phyloP scores from a whole-genome alignment of 2,113 vertebrate species.

The Osmerus eperlanus region DNA sequence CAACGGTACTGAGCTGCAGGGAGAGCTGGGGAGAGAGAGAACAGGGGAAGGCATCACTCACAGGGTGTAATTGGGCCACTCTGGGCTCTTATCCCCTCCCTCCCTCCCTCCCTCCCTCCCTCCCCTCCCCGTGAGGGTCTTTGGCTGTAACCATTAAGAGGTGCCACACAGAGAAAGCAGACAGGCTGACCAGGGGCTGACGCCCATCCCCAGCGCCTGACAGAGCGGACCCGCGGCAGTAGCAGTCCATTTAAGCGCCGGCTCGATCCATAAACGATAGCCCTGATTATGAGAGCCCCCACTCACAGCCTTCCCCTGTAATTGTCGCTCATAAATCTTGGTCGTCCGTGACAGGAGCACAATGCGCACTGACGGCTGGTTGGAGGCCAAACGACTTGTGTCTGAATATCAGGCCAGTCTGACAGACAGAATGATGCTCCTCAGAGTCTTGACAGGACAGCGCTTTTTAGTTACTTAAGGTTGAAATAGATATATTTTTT shows the following conservation, averaged over 20 bases:
- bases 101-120: slow-evolving; percentile 57
- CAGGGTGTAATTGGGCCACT: slow-evolving; percentile 82
- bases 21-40: slow-evolving; percentile 30
- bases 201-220: slow-evolving; percentile 83
- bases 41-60: slow-evolving; percentile 76
- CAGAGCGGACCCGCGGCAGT: slow-evolving; percentile 87
- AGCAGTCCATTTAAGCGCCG: slow-evolving; percentile 86
- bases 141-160: slow-evolving; percentile 82
- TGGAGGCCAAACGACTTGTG: slow-evolving; percentile 85
- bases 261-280: slow-evolving; percentile 96
- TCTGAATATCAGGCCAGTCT: slow-evolving; percentile 85
- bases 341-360: slow-evolving; percentile 90
- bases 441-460: slow-evolving; percentile 84
- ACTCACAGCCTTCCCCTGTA: slow-evolving; percentile 86
- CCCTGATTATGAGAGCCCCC: slow-evolving; percentile 83
- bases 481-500: slow-evolving; percentile 48
- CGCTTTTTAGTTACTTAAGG: slow-evolving; percentile 80
- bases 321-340: slow-evolving; percentile 97
- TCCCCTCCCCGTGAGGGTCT: slow-evolving; percentile 71
- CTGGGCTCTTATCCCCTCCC: slow-evolving; percentile 44
- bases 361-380: slow-evolving; percentile 89
- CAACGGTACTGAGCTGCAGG: not conserved
- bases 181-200: slow-evolving; percentile 35
- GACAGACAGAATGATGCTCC: slow-evolving; percentile 89
- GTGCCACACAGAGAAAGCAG: slow-evolving; percentile 76